Evolutionary conservation across 2,888 invertebrate species (phyloP).

Genomic region (Lasioglossum morio): DNA sequence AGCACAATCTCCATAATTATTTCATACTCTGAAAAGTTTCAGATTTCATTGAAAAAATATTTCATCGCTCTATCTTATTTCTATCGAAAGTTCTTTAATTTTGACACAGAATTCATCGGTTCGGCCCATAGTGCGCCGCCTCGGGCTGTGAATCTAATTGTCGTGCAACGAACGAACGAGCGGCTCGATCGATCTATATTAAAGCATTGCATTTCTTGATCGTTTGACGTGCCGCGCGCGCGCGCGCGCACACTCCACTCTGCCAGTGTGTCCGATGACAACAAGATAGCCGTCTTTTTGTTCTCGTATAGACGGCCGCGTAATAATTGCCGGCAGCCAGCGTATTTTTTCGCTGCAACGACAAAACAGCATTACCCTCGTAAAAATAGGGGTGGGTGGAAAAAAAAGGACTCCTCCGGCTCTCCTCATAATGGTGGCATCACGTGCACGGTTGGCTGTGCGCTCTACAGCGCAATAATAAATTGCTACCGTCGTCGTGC

Average conservation of each 20-base stretch:
- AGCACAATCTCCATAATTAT: too few species aligned
- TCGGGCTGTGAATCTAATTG: conserved; percentile 36
- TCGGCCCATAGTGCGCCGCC: too few species aligned
- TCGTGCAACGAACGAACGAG: conserved; percentile 1
- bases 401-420: not conserved
- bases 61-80: too few species aligned
- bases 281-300: conserved; percentile 33
- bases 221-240: conserved; percentile 26
- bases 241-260: not conserved
- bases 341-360: conserved; percentile 50
- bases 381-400: conserved; percentile 41
- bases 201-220: conserved; percentile 53
- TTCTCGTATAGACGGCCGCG: conserved; percentile 51
- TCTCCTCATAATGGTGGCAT: conserved; percentile 58
- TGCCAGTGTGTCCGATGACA: not conserved
- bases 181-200: conserved; percentile 33
- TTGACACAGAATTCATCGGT: too few species aligned
- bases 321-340: conserved; percentile 59
- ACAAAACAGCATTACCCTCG: conserved; percentile 59
- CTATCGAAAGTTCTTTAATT: too few species aligned
- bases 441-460: conserved; percentile 55
- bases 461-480: conserved; percentile 63
- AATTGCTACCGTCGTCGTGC: conserved; percentile 63
- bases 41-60: too few species aligned
- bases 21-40: too few species aligned